phyloP scores from a whole-genome alignment of 92 coral and sea anemone genomes.

The Metridium senile region DNA sequence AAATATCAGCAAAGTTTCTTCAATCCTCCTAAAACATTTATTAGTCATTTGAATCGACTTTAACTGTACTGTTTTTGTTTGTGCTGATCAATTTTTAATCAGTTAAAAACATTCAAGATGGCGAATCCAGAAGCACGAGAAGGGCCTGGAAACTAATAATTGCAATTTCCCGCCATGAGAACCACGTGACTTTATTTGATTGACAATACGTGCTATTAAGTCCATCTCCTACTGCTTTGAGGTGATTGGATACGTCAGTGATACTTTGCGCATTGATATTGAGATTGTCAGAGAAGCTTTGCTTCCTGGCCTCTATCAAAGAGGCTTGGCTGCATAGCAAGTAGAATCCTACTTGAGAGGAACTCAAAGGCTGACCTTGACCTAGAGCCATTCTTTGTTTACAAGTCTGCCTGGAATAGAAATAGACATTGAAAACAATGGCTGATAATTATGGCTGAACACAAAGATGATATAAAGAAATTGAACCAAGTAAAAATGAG shows the following conservation, averaged over 20 bases:
- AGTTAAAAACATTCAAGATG: constrained; percentile 18
- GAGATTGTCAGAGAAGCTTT: not conserved
- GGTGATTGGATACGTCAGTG: constrained; percentile 32
- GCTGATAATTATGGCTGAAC: no score
- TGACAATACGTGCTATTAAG: constrained; percentile 10
- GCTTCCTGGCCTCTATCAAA: constrained; percentile 26
- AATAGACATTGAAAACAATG: no score
- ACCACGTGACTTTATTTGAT: not conserved
- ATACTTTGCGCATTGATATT: not conserved
- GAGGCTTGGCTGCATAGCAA: constrained; percentile 35
- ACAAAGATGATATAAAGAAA: no score
- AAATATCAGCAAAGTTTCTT: no score
- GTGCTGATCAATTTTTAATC: not conserved
- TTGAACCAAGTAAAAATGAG: no score
- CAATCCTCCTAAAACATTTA: not conserved
- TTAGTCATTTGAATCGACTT: not conserved
- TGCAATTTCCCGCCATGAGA: constrained; percentile 1
- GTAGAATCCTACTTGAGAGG: constrained; percentile 14
- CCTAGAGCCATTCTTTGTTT: not conserved
- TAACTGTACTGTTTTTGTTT: not conserved
- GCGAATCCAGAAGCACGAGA: constrained; percentile 24
- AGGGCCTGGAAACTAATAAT: constrained; percentile 22
- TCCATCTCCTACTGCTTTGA: constrained; percentile 32
- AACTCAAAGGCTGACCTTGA: not conserved
- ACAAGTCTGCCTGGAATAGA: not conserved